Evolutionary conservation across 2,888 invertebrate genomes (phyloP), one percentile per base, ranked within the genome.

Genomic region (Himalopsyche japonica): DNA sequence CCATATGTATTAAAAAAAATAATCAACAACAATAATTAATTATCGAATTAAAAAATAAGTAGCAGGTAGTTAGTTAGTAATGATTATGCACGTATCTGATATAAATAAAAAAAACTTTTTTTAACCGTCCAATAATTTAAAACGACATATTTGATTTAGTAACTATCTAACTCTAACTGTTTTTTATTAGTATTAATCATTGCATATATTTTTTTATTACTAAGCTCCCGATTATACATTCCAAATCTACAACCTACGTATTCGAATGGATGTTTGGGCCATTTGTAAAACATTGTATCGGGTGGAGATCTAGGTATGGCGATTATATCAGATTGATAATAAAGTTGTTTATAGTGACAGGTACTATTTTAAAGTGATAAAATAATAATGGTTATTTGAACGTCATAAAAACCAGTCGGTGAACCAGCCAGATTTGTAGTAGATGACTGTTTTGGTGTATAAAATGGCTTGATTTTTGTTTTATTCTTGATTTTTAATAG

Each of bases 321-420:
- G 70, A 27, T 27, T 70, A 70, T 70, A 70, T 70, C 70, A 70
- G 70, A 70, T 70, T 70, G 70, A 70, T 70, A 70, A 70, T 70
- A 70, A 70, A 70, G 70, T 70, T 70, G 70, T 70, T 70, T 70
- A 70, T 70, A 70, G 70, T 70, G 70, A 70, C 70, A 70, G 70
- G 70, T 70, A 70, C 70, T 27, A 70, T 70, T 70, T 70, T 27
- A 70, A 70, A 70, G 70, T 70, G 70, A 70, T 70, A 70, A 70
- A 70, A 70, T 70, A 70, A 70, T 70, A 70, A 70, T 70, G 70
- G 70, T 27, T 70, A 70, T 70, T 70, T 70, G 70, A 70, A 70
- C 70, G 70, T 70, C 70, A 70, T 70, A 70, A 70, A 70, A 70
- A 70, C 70, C 70, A 70, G 70, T 70, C 70, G 24, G 24, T 4